Evolutionary conservation across 2,888 invertebrate species (phyloP), one percentile per base, ranked within the genome.

Genomic region (Cheilosia vulpina): DNA sequence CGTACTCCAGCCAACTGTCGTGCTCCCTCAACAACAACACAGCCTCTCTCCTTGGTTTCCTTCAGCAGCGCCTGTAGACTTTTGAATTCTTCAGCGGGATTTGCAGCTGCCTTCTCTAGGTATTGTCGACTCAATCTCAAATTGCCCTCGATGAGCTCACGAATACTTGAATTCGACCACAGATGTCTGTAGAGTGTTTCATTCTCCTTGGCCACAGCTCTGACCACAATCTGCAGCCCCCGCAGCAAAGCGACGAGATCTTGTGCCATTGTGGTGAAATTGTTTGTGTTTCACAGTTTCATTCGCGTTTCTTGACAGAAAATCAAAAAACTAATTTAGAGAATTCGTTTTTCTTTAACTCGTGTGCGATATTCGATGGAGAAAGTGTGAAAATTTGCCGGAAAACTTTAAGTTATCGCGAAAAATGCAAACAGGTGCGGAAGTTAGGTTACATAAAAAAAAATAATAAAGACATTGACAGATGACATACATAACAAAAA

Each of bases 81-180:
- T 83, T 91, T 91, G 87, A 93, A 66, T 72, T 92, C 90, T 71
- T 89, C 88, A 0, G 77, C 77, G 0, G 91, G 91, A 79, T 92
- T 90, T 41, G 88, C 62, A 2, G 88, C 80, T 4, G 88, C 87
- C 76, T 89, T 76, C 17, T 89, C 89, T 2, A 89, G 38, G 62
- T 88, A 89, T 17, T 90, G 87, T 34, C 87, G 65, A 38, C 89
- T 87, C 53, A 89, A 87, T 63, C 88, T 88, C 15, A 90, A 68
- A 89, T 90, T 90, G 19, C 87, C 84, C 2, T 89, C 88, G 34
- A 92, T 53, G n/a, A 93, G 88, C 58, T 93, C 93, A 89, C 93
- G 95, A 52, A 96, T 88, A 90, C 95, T 96, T 19, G 96, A 96
- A 91, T 96, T 96, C 90, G 93, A 93, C 94, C 96, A 95, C 88